phyloP scores from a whole-genome alignment of 2,888 invertebrate genomes.

The Escarpia spicata region DNA sequence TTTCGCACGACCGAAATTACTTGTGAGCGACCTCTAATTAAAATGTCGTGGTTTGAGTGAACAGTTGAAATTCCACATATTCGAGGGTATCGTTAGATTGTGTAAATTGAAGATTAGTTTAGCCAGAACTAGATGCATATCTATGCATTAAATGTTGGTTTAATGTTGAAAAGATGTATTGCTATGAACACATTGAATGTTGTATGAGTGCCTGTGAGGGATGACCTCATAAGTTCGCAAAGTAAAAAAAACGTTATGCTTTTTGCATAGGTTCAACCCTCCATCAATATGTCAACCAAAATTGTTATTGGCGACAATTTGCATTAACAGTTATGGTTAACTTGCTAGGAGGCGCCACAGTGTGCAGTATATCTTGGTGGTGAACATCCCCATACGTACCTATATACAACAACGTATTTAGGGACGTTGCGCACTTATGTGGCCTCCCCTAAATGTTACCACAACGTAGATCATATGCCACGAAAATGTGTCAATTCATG shows the following conservation, averaged over 20 bases:
- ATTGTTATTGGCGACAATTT: too few species aligned
- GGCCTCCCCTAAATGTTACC: too few species aligned
- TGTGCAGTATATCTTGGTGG: too few species aligned
- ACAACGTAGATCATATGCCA: not conserved
- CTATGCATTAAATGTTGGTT: not conserved
- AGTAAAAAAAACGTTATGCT: too few species aligned
- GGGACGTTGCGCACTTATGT: too few species aligned
- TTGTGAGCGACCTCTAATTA: not conserved
- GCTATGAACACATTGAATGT: not conserved
- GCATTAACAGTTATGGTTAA: too few species aligned
- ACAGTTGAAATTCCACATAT: not conserved
- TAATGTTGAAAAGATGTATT: not conserved
- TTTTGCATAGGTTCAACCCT: too few species aligned
- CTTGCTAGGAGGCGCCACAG: too few species aligned
- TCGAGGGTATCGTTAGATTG: not conserved
- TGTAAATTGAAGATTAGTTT: not conserved
- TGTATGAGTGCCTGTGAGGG: not conserved
- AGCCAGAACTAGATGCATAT: not conserved
- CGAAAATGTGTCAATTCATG: not conserved
- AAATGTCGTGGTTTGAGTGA: not conserved
- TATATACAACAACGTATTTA: too few species aligned
- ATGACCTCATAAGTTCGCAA: not conserved
- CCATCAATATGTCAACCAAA: too few species aligned
- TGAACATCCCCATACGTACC: too few species aligned
- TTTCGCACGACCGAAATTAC: not conserved